Base-by-base conservation (phyloP, 2,888 invertebrate genomes). In the Stenolophus ochropezus region DNA sequence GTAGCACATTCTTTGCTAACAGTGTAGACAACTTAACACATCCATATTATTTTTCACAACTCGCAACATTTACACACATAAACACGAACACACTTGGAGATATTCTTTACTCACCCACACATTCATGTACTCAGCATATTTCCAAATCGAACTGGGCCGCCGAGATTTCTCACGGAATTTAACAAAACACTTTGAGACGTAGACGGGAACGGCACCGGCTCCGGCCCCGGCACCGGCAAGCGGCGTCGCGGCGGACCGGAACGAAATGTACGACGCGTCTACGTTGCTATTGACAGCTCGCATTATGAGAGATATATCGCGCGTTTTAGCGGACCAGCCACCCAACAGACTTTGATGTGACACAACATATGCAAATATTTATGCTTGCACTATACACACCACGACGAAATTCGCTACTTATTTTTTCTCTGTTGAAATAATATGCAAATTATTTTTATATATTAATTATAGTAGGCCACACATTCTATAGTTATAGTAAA, bases 281-380 rank as follows among this genome's bases (percentile, higher is more conserved):
- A 73, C 73, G 53, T 56, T 80, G 80, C 73, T 80, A 80, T 80
- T 80, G 80, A 80, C 80, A 80, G 80, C 42, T 80, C 73, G 58
- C 71, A 80, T 80, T 80, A 80, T 80, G 56, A 80, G 73, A 80
- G 56, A 80, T 80, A 80, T 80, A 80, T 80, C 80, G 80, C 71
- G 33, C 80, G 73, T 80, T 80, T 80, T 80, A 80, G 73, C 80
- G 56, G 73, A 73, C 80, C 56, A 73, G 51, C 73, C 80, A 56
- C 27, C 73, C 61, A 20, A n/a, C 14, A 3, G 25, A 51, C 51
- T 51, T 51, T 51, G 16, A 51, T 51, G 51, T 16, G 33, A 42
- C 33, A 42, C 11, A 42, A 42, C 33, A 42, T 42, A 42, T 42
- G 33, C 33, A 42, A 42, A 42, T 42, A 42, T 42, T 42, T 33